Evolutionary conservation across 2,797 vertebrate genomes (phyloP).

Genomic region (Clarias platycephalus): DNA sequence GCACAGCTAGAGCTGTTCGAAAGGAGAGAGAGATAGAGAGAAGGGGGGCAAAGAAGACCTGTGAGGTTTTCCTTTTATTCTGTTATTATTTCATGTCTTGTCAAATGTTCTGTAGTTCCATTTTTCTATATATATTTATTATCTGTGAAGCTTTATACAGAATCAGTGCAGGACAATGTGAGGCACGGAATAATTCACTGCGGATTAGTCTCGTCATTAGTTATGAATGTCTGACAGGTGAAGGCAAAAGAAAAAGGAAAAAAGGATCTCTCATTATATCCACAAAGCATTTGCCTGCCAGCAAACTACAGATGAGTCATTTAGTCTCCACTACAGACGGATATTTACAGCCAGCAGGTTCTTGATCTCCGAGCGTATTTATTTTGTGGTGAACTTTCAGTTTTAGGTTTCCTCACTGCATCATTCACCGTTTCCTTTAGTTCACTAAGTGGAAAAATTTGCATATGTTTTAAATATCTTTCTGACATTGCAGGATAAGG

Average conservation of each 20-base stretch:
- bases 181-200: constrained; percentile 29
- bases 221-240: constrained; percentile 36
- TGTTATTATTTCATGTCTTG: constrained; percentile 73
- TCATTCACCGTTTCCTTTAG: background rate
- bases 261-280: constrained; percentile 37
- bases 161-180: constrained; percentile 24
- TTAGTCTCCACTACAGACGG: constrained; percentile 22
- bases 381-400: constrained; percentile 4
- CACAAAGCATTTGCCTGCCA: constrained; percentile 26
- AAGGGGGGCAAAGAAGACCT: constrained; percentile 71
- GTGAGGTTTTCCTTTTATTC: constrained; percentile 80
- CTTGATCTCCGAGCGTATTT: background rate
- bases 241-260: constrained; percentile 17
- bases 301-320: constrained; percentile 11
- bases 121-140: constrained; percentile 56
- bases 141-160: constrained; percentile 68
- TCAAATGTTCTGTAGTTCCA: constrained; percentile 55
- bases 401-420: background rate
- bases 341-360: background rate
- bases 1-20: constrained; percentile 82
- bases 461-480: background rate
- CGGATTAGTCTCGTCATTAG: constrained; percentile 34
- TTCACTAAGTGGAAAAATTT: background rate
- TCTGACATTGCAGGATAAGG: background rate
- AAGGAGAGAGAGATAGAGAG: constrained; percentile 35